Base-by-base conservation (phyloP, 53 echinoderm and acorn worm genomes). In the Henricia sp. region DNA sequence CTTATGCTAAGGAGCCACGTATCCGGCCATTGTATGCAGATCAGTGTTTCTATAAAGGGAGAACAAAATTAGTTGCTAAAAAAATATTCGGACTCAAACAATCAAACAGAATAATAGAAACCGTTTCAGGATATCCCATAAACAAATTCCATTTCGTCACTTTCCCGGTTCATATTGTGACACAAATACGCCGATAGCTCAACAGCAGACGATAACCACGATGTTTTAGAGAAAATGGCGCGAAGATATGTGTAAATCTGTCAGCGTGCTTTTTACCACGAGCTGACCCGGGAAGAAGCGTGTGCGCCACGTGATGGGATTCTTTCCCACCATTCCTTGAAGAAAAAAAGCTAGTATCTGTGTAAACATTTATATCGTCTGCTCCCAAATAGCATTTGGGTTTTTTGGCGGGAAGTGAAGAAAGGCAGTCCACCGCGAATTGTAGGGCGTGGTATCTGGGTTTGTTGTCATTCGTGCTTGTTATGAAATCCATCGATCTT, bases 261-360 rank as follows among this genome's bases (percentile, higher is more conserved):
- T 76, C 76, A 76, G 57, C 76, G 58, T 24, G 59, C 57, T 76
- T 76, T 76, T 76, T 54, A 57, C 57, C 40, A 29, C 40, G 57
- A 58, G 76, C 59, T 76, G 57, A 58, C 54, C 58, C 39, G 59
- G 76, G 17, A 76, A 76, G 59, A 76, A 76, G 76, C 76, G 76
- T 76, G 76, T 59, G 41, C 13, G 41, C 56, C 76, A 76, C 76
- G 76, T 76, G 76, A 76, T n/a, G 26, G 33, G 25, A 71, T 52
- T 34, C 53, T 10, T 20, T 55, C 53, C 38, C 53, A 54, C 32
- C 13, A 37, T 20, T 23, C 12, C 24, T 53, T 37, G 21, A 11
- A 1, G 37, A 55, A n/a, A 74, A 53, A 13, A 8, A 30, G 4
- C 12, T 9, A 16, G 53, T n/a, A 38, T 58, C 17, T 19, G 14